Evolutionary conservation across 2,888 invertebrate genomes (phyloP), one percentile per base, ranked within the genome.

Genomic region (Parelbella ahira): DNA sequence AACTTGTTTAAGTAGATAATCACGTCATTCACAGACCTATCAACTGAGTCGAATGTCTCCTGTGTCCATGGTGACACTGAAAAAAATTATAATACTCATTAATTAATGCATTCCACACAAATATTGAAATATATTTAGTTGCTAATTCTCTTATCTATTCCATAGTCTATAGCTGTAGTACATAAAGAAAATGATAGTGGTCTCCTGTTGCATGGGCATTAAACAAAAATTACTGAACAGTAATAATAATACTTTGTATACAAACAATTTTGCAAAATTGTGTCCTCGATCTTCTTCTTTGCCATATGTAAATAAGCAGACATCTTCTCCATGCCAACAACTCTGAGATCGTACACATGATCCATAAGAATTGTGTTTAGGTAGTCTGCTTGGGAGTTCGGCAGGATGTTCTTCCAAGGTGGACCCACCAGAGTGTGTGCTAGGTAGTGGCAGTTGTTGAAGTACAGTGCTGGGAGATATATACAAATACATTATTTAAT

Each of bases 361-460:
- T 86, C 87, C 36, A 83, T 54, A 19, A 88, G 54, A 1, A 66
- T 58, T 2, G 71, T 49, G 37, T 67, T 64, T 1, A 88, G 63
- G 8, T 63, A 60, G 13, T 76, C 67, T 0, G 86, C 80, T 4
- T 81, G 44, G 0, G 50, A 39, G 0, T 55, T 46, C 0, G 82
- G 78, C 20, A 86, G 57, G 1, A 61, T 67, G 42, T 54, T 64
- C 49, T 67, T 68, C 88, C 88, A 88, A 0, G 88, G 87, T n/a
- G 86, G 84, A 0, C 88, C 88, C 0, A 88, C 59, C n/a, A 88
- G 56, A 2, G 87, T 75, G 32, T 88, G 88, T 0, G 88, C 80
- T 24, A 88, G 51, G 59, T 87, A 88, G 63, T 79, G 86, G 53
- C 88, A 87, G 60, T 88, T 88, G 61, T 88, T 88, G 75, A 88